phyloP scores from a whole-genome alignment of 30 jellyfish, hydroid and myxozoan genomes.

The Mastigias papua region DNA sequence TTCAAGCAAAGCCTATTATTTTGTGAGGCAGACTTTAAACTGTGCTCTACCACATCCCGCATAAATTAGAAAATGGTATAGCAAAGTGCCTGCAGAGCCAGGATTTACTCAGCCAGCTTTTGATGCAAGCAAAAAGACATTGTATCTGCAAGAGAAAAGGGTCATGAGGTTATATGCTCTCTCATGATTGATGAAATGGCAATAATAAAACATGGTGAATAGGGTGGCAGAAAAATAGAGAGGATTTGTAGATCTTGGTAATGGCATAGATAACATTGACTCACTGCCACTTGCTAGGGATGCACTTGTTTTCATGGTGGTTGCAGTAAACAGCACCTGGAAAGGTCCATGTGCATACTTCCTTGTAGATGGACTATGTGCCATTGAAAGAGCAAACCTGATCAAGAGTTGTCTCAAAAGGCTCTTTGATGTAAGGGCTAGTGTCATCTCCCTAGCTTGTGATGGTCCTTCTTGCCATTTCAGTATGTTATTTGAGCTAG shows the following conservation, averaged over 20 bases:
- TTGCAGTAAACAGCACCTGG: conserved; percentile 61
- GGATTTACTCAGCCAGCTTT: conserved; percentile 68
- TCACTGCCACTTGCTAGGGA: conserved; percentile 62
- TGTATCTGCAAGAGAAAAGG: conserved; percentile 7
- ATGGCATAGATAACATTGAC: conserved; percentile 51
- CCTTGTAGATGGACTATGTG: conserved; percentile 56
- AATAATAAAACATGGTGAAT: background rate
- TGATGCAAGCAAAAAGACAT: background rate
- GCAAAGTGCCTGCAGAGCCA: conserved; percentile 63
- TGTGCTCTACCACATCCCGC: conserved; percentile 52
- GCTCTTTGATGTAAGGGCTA: conserved; percentile 44
- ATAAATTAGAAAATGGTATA: conserved; percentile 54
- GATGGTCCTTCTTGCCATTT: conserved; percentile 70
- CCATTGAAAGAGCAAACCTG: conserved; percentile 62
- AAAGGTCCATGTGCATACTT: conserved; percentile 67
- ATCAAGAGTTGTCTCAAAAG: conserved; percentile 38
- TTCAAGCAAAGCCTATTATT: conserved; percentile 53
- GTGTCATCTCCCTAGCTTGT: conserved; percentile 48
- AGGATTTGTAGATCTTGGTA: conserved; percentile 66
- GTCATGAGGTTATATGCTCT: conserved; percentile 25
- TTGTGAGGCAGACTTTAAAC: conserved; percentile 37
- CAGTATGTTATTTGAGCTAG: conserved; percentile 65
- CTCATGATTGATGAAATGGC: conserved; percentile 69
- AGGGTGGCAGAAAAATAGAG: conserved; percentile 54
- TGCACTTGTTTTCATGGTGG: conserved; percentile 72